phyloP scores from a whole-genome alignment of 2,113 vertebrate species.

The Odocoileus hemionus region DNA sequence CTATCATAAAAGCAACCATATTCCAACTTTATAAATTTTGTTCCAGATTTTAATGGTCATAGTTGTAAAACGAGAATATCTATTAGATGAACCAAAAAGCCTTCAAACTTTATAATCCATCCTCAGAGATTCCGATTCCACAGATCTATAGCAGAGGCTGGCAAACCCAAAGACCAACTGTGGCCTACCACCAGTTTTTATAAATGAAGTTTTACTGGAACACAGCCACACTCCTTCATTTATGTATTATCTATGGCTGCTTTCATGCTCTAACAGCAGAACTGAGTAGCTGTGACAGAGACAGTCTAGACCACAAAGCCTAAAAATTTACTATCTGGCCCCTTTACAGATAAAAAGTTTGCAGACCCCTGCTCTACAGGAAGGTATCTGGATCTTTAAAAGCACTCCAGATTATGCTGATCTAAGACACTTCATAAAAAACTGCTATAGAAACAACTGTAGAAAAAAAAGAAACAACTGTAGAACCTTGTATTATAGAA shows the following conservation, averaged over 20 bases:
- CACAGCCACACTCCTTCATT: not conserved
- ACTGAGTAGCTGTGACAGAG: not conserved
- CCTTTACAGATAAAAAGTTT: not conserved
- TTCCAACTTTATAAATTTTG: not conserved
- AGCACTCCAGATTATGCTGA: not conserved
- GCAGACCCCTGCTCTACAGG: not conserved
- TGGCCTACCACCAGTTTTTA: not conserved
- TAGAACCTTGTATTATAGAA: not conserved
- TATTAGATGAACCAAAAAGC: not conserved
- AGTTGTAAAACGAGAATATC: not conserved
- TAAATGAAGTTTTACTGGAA: conserved; percentile 3
- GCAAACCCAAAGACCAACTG: not conserved
- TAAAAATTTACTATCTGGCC: conserved; percentile 9
- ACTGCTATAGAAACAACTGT: not conserved
- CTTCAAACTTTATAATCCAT: not conserved
- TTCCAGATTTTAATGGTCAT: not conserved
- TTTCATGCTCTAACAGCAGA: conserved; percentile 10
- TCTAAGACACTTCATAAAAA: not conserved
- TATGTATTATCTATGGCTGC: not conserved
- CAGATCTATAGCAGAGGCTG: not conserved
- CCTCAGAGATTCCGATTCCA: not conserved
- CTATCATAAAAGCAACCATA: not conserved
- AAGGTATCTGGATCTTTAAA: conserved; percentile 4
- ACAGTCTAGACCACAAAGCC: not conserved
- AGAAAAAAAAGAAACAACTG: not conserved